Evolutionary conservation across 2,113 vertebrate species (phyloP), one percentile per base, ranked within the genome.

Genomic region (Rhinopithecus roxellana): DNA sequence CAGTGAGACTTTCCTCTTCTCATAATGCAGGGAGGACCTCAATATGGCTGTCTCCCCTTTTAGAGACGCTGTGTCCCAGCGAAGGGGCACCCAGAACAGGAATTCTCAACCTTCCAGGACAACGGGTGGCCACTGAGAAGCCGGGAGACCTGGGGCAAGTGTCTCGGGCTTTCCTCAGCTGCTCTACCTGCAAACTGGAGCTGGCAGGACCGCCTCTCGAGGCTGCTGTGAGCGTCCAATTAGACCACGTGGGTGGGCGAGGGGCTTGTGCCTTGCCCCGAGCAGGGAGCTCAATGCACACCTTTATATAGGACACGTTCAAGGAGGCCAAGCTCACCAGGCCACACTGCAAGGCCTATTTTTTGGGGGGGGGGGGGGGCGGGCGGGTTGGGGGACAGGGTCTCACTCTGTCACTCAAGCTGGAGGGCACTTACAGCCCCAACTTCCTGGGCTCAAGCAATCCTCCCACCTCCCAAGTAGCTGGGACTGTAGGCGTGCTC

Each of bases 181-280:
- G 40, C 61, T 7, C 32, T n/a, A 1, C n/a, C 45, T 32, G 59
- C 55, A 22, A 7, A 11, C 48, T 1, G 25, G 16, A 43, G 10
- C 22, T 18, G 45, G 72, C 57, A 25, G 17, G 23, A 25, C 12
- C 0, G 3, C 70, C 35, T 84, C 8, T 1, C 1, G 17, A 6
- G 70, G 79, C 22, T 40, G 30, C n/a, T 8, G 4, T 22, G 30
- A 43, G 38, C 30, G 2, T 48, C 43, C 57, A 27, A 5, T 9
- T 9, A 52, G 79, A n/a, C 4, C 25, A 13, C 0, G 3, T 17
- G 55, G 32, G 13, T 22, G 10, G 32, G 59, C 59, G 1, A 61
- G 59, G 12, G n/a, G 23, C 43, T 48, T 25, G 57, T 38, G 55
- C 5, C 20, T 18, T 57, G n/a, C 12, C 38, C 40, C 7, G 3